Base-by-base conservation (phyloP, 2,888 invertebrate species). In the Pheosia tremula region DNA sequence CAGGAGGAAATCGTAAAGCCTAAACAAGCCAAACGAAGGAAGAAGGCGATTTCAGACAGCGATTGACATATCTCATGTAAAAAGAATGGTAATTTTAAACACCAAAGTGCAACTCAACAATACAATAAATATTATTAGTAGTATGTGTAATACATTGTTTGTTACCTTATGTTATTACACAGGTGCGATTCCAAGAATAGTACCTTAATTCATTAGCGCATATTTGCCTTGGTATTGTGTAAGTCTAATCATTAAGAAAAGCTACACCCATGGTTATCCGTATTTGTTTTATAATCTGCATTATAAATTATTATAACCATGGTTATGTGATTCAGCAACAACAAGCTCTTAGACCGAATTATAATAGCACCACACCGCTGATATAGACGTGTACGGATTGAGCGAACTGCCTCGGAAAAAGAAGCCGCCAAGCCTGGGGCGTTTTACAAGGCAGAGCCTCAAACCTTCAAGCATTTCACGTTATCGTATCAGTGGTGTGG, bases 1-100 rank as follows among this genome's bases (percentile, higher is more conserved):
- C 97, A 98, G 86, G 98, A 98, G 91, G 98, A 98, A 93, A 96
- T 98, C 84, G 96, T 97, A 38, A 98, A 98, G 91, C 97, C 97
- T 79, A 97, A 97, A 90, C 97, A 97, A 91, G 96, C 97, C 68
- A 98, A 98, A 90, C 97, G 98, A 86, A 95, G 98, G 90, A 98
- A 98, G 96, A 97, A 97, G 94, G 96, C 97, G 63, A 96, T 97
- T 86, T 98, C 97, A 73, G 98, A 98, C 91, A 98, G 98, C 92
- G 98, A 98, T 96, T 98, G 97, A 97, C 96, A 93, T 90, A 92
- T 87, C 85, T 88, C 81, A 78, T 84, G 79, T 80, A 82, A 85
- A 84, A 85, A 79, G 71, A 80, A 87, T 79, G 84, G 86, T 90
- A 88, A 87, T 87, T 84, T 83, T 82, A 87, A 87, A 93, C 91